Base-by-base conservation (phyloP, 2,113 vertebrate species). In the Thunnus thynnus region DNA sequence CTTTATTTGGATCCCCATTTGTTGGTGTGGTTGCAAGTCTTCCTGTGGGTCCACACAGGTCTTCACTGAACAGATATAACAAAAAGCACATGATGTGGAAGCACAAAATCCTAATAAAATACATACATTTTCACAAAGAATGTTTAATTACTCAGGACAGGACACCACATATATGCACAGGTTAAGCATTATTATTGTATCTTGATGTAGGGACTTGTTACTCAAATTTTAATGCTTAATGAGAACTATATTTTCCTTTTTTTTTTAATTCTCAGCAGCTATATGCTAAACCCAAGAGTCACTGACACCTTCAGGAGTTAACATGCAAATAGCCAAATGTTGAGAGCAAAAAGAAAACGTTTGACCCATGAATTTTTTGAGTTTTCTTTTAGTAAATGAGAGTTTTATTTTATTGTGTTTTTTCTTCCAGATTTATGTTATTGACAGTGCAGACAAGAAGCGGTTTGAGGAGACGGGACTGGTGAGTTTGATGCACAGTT, bases 371-470 rank as follows among this genome's bases (percentile, higher is more conserved):
- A 12, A 25, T 20, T 36, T 52, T 12, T 9, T 46, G 5, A 22
- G 0, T 48, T 73, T 25, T 9, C 20, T 13, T 60, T 3, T 56
- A 32, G 7, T 20, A 3, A 13, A 62, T 66, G 8, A 13, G 16
- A 18, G 8, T 36, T 0, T 48, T 4, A 66, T 14, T 44, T 57
- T 10, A 83, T 1, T 62, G 7, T 27, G 12, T 57, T 83, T 82
- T 68, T 54, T 72, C 10, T 0, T 93, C 67, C 88, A 97, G 97
- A 97, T 97, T 88, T 97, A 97, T 72, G 96, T 97, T 30, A 97
- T 97, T 80, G 97, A 97, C 94, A 97, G 96, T 0, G 95, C 96
- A 2, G 96, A 97, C 88, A 96, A 96, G 93, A 98, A 97, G 92
- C 93, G 96, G 56, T 97, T 97, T 3, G 97, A 97, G 80, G 97